Evolutionary conservation across 2,113 vertebrate species (phyloP).

Genomic region (Apistogramma diplotaenia): DNA sequence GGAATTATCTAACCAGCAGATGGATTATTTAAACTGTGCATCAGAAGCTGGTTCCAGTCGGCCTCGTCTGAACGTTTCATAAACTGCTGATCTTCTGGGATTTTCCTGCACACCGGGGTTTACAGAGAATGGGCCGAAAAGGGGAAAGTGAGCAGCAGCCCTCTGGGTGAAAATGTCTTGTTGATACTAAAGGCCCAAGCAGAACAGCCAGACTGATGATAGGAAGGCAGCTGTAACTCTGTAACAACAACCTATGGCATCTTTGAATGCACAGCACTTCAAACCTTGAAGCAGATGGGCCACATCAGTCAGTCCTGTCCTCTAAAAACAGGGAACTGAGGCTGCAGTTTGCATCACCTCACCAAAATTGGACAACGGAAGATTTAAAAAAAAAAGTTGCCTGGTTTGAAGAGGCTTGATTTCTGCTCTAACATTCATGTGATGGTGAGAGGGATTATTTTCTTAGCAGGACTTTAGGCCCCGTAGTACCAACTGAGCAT

Average conservation of each 20-base stretch:
- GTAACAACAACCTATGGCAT: too few species aligned
- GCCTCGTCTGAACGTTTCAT: neutral
- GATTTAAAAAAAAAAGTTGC: neutral
- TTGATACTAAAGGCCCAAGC: neutral
- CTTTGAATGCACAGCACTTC: too few species aligned
- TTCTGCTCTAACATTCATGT: neutral
- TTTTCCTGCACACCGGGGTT: neutral
- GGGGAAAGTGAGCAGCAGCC: neutral
- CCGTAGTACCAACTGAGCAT: neutral
- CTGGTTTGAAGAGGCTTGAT: neutral
- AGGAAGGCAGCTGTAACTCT: neutral
- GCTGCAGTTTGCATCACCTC: neutral
- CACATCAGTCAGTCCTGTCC: neutral
- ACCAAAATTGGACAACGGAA: neutral
- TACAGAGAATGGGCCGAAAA: neutral
- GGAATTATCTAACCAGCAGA: neutral
- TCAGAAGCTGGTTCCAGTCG: neutral
- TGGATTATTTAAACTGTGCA: neutral
- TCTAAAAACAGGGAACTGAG: neutral
- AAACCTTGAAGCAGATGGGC: neutral
- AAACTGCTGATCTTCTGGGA: neutral
- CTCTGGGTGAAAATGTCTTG: neutral
- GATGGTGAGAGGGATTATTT: neutral
- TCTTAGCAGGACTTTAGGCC: neutral
- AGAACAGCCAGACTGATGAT: neutral